A percentile compares a stretch with the other conserved stretches of the same genome.
phyloP scores from a whole-genome alignment of 2,888 invertebrate genomes.

The Phragmatobia fuliginosa region DNA sequence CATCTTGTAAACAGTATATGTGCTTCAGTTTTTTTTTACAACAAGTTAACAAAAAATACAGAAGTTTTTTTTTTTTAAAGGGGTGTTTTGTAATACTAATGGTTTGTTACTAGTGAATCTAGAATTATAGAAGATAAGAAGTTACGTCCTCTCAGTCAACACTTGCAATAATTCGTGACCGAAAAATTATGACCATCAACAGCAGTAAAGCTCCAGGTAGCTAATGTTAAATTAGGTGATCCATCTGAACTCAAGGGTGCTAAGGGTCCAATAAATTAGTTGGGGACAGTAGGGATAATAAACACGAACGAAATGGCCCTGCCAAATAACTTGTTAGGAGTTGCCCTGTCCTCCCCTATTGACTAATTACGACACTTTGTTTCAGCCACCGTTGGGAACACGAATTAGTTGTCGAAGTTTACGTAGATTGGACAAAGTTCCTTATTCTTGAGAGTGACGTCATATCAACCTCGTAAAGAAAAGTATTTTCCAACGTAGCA shows the following conservation, averaged over 20 bases:
- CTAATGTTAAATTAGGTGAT: conserved; percentile 85
- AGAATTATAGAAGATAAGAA: not conserved
- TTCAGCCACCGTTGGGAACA: conserved; percentile 55
- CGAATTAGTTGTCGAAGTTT: conserved; percentile 44
- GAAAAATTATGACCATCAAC: conserved; percentile 68
- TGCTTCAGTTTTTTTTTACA: too few species aligned
- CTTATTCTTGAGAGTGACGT: conserved; percentile 1
- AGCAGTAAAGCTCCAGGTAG: conserved; percentile 56
- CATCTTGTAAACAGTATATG: too few species aligned
- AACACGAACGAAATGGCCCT: conserved; percentile 79
- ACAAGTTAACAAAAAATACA: too few species aligned
- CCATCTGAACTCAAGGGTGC: conserved; percentile 80
- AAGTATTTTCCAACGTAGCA: not conserved
- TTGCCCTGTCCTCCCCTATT: conserved; percentile 75
- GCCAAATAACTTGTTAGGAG: conserved; percentile 81
- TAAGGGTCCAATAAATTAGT: conserved; percentile 83
- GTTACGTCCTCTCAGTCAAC: not conserved
- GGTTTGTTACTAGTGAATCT: too few species aligned
- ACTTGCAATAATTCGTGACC: not conserved
- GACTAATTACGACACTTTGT: conserved; percentile 82
- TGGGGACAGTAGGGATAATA: conserved; percentile 84
- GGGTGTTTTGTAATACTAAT: too few species aligned
- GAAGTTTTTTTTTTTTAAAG: too few species aligned
- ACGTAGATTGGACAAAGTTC: conserved; percentile 18
- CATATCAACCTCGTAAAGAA: not conserved